These are phyloP conservation scores for Syngnathus scovelli DNA, from an alignment of 2,113 vertebrate genomes.

Conservation along the genomic window DNA sequence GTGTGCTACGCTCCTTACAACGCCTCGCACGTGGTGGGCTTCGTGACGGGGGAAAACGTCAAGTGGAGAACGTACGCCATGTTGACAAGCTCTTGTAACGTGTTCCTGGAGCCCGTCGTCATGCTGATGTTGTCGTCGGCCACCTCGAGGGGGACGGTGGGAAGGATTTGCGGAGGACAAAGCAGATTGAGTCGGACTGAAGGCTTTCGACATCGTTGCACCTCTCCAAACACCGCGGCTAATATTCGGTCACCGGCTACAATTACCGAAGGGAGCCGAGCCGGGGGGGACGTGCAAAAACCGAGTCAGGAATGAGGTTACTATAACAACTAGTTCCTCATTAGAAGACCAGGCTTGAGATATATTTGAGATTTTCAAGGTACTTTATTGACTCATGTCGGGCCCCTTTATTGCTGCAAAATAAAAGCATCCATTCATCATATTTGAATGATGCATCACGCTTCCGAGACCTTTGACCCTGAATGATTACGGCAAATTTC, in stretches of 20 bases:
- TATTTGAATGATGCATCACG: not conserved
- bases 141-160: constrained; percentile 44
- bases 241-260: constrained; percentile 4
- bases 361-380: no score
- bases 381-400: no score
- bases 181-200: constrained; percentile 29
- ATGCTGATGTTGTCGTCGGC: constrained; percentile 72
- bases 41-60: constrained; percentile 34
- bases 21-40: constrained; percentile 72
- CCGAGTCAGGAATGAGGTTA: constrained; percentile 15
- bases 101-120: constrained; percentile 74
- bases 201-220: not conserved
- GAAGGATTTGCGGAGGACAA: constrained; percentile 45
- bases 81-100: constrained; percentile 70
- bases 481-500: constrained; percentile 19
- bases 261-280: constrained; percentile 20
- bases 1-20: constrained; percentile 79
- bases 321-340: not conserved
- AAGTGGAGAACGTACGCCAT: constrained; percentile 67
- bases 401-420: no score
- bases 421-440: no score
- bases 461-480: not conserved
- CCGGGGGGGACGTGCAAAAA: constrained; percentile 10
- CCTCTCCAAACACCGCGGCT: not conserved
- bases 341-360: not conserved